These are phyloP conservation scores for Drosophila nr. perissopoda DNA, from an alignment of 2,888 invertebrate genomes.

Conservation along the genomic window DNA sequence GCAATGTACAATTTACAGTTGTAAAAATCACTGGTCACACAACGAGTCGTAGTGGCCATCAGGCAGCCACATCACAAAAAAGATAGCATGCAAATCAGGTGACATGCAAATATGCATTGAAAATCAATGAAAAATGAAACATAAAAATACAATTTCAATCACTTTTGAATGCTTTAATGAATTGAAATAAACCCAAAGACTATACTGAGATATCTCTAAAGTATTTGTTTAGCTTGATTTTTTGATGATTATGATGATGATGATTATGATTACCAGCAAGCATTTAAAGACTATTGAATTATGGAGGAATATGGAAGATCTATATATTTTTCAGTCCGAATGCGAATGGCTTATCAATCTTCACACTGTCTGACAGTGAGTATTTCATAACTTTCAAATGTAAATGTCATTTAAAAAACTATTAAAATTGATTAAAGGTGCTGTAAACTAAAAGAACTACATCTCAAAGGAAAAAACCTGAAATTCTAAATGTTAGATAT, in stretches of 20 bases:
- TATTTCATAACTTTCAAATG: background rate
- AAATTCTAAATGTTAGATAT: accelerated
- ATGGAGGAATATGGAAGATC: background rate
- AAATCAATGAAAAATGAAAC: background rate
- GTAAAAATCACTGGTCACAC: background rate
- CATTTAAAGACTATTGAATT: background rate
- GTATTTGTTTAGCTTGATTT: background rate
- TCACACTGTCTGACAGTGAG: background rate
- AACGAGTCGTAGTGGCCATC: background rate
- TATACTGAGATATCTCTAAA: background rate
- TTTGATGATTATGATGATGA: no score
- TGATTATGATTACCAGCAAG: background rate
- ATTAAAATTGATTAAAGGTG: no score
- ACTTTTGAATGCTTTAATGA: background rate
- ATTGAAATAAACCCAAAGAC: background rate
- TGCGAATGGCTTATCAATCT: background rate
- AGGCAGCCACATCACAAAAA: background rate
- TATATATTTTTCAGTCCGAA: background rate
- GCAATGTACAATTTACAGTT: background rate
- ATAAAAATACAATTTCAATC: background rate
- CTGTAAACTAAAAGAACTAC: background rate
- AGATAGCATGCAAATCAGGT: background rate
- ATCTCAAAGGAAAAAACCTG: background rate
- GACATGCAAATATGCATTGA: background rate
- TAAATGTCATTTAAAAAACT: background rate